Conservation (phyloP, 2,113 vertebrate genomes). For the Sterna hirundo region DNA sequence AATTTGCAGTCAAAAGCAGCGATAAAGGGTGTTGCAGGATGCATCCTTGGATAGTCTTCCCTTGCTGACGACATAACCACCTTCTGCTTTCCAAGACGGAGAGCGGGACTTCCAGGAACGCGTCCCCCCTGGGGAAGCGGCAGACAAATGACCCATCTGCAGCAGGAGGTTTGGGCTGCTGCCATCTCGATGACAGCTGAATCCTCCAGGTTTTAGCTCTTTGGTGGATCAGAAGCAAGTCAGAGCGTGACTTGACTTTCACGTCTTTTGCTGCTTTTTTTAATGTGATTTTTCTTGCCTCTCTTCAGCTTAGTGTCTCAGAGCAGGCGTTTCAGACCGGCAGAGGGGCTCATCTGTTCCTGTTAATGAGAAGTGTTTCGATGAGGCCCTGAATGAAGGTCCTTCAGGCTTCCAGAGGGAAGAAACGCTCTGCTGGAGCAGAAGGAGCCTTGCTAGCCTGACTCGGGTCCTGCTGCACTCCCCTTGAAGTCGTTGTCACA, state of each 20-base stretch:
- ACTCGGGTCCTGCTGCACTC: background rate
- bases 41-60: background rate
- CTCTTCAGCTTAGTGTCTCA: too few relatives aligned
- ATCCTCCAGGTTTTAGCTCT: background rate
- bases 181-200: background rate
- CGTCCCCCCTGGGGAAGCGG: background rate
- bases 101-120: background rate
- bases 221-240: background rate
- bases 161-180: background rate
- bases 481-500: too few relatives aligned
- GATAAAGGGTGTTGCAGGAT: too few relatives aligned
- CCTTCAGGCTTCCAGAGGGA: background rate
- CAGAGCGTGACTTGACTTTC: background rate
- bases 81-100: background rate
- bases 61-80: too few relatives aligned
- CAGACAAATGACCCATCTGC: background rate
- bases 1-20: background rate
- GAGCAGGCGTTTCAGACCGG: background rate
- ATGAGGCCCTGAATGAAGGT: background rate
- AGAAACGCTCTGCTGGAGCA: background rate
- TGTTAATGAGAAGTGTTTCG: background rate
- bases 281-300: background rate
- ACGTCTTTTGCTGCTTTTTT: background rate
- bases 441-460: background rate
- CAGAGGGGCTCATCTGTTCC: background rate